Conservation (phyloP, 2,113 vertebrate genomes). For the Platysteira castanea region DNA sequence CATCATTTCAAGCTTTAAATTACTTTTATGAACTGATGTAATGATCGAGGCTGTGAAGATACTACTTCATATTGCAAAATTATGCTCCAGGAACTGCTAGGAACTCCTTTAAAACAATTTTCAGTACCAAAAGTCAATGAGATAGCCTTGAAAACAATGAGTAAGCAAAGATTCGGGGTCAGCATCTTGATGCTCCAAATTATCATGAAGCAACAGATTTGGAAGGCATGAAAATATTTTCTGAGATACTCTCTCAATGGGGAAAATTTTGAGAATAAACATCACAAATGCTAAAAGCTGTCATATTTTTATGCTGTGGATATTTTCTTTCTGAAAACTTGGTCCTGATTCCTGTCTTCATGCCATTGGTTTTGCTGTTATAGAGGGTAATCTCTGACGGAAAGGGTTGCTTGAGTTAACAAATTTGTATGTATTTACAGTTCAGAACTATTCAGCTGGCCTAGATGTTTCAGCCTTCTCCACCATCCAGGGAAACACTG, state of each 20-base stretch:
- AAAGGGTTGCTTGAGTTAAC: background rate
- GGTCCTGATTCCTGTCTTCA: background rate
- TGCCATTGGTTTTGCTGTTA: background rate
- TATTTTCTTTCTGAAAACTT: background rate
- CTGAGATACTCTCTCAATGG: background rate
- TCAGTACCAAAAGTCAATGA: background rate
- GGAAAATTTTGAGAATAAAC: background rate
- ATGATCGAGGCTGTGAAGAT: background rate
- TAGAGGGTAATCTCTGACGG: background rate
- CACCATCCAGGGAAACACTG: accelerated
- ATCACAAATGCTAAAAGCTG: background rate
- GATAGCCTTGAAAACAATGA: background rate
- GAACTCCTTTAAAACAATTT: background rate
- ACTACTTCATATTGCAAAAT: background rate
- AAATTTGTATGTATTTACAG: background rate
- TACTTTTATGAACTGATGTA: background rate
- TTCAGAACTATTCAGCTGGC: background rate
- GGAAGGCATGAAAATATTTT: background rate
- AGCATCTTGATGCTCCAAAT: background rate
- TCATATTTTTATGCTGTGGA: background rate
- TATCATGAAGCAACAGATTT: background rate
- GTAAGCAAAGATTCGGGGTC: background rate
- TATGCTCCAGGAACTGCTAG: background rate
- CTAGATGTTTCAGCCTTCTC: background rate
- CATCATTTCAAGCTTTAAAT: background rate